A percentile compares a stretch with the other conserved stretches of the same genome.
phyloP scores from a whole-genome alignment of 1,140 invertebrate species.

The Arion vulgaris region DNA sequence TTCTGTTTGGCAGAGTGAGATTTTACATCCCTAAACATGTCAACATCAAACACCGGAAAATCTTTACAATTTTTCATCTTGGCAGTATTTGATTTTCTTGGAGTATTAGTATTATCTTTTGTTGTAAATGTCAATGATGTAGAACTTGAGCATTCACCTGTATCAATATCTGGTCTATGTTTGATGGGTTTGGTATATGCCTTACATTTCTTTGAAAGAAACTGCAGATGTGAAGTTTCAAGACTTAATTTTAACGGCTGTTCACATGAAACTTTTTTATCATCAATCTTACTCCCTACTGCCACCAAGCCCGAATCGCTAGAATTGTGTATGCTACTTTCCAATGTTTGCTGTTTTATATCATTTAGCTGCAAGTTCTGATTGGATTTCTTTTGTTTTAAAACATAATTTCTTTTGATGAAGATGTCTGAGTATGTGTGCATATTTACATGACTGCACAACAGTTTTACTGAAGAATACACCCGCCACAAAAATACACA shows the following conservation, averaged over 20 bases:
- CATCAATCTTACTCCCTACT: too few relatives aligned
- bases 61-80: too few relatives aligned
- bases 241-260: too few relatives aligned
- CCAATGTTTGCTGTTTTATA: neutral
- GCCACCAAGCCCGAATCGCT: too few relatives aligned
- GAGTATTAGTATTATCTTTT: too few relatives aligned
- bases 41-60: neutral
- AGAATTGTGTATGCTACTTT: neutral
- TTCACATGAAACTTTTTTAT: too few relatives aligned
- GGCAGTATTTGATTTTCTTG: too few relatives aligned
- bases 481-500: neutral
- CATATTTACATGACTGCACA: neutral
- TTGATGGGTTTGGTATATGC: neutral
- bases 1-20: neutral
- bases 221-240: too few relatives aligned
- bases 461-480: neutral
- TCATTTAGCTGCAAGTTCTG: neutral
- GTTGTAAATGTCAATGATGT: too few relatives aligned
- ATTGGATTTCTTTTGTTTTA: neutral
- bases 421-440: neutral
- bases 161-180: too few relatives aligned
- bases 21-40: neutral
- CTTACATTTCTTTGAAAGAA: neutral
- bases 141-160: too few relatives aligned
- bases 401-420: neutral